These are phyloP conservation scores for Amphiprion clarkii DNA, from an alignment of 2,797 vertebrate genomes.

Conservation along the genomic window DNA sequence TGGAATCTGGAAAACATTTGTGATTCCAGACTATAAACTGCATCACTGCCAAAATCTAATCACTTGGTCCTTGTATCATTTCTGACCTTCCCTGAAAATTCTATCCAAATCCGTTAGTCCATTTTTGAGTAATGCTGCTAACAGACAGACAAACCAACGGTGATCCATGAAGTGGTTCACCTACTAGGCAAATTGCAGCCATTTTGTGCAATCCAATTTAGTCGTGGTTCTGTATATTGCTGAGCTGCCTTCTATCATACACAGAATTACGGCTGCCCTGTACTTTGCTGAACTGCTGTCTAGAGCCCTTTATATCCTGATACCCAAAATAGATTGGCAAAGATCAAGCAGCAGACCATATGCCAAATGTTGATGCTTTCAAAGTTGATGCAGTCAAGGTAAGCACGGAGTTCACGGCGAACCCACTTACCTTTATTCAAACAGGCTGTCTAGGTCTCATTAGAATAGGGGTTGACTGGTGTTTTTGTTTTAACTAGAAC, in stretches of 20 bases:
- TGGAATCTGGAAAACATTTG: no score
- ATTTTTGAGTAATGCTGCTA: no score
- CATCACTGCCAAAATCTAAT: no score
- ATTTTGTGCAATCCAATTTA: constrained; percentile 10
- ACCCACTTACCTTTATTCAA: background rate
- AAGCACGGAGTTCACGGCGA: background rate
- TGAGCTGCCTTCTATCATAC: background rate
- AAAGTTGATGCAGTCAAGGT: constrained; percentile 2
- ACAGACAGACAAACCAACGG: no score
- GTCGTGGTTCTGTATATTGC: background rate
- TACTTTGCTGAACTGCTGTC: constrained; percentile 13
- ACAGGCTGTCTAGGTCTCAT: background rate
- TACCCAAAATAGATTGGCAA: constrained; percentile 39
- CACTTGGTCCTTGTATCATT: no score
- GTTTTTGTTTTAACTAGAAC: no score
- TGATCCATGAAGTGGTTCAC: background rate
- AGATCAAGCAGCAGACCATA: constrained; percentile 10
- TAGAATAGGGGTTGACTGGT: no score
- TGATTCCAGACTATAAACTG: no score
- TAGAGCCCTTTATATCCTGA: constrained; percentile 9
- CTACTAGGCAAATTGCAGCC: constrained; percentile 6
- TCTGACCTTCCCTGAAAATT: no score
- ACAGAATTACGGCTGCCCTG: constrained; percentile 19
- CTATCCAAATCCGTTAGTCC: no score
- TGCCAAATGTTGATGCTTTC: constrained; percentile 6